Base-by-base conservation (phyloP, 2,888 invertebrate genomes). In the Lordiphosa andalusiaca region DNA sequence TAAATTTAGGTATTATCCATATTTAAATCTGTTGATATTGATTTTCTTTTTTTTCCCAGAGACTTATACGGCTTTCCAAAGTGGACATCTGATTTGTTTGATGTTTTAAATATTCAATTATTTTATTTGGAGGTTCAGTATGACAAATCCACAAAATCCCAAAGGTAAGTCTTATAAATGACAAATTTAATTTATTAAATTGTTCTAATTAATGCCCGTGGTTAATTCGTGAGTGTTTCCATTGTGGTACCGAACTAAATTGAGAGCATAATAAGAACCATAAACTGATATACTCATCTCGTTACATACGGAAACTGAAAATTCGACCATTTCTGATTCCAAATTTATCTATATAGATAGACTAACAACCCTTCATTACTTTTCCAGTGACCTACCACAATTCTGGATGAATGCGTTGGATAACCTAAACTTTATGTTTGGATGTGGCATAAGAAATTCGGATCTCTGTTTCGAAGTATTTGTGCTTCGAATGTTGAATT, bases 91-190 rank as follows among this genome's bases (percentile, higher is more conserved):
- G 37, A 78, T n/a, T 84, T 84, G 21, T 72, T 69, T 33, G 70
- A 70, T 2, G 71, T 72, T 6, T 82, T 73, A 40, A 73, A 76
- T 0, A 84, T 85, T 64, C 64, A 70, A 25, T 52, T 84, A 51
- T 77, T 86, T 13, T 86, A 73, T 55, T 52, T 87, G 56, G 87
- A 87, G 53, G 55, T 86, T 13, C 72, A 78, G 48, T 69, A 75
- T 12, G 81, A 81, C 21, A 75, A 70, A 46, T 53, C 57, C 9
- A 47, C 68, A 2, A 23, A 67, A 51, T 39, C 46, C 0, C 62
- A 71, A 13, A 42, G 42, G 42, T 42, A 41, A 41, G 21, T 23
- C 6, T 23, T 6, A 19, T 19, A 4, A 19, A 19, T 19, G 19
- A 19, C 2, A 3, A 19, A 3, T 2, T 2, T 2, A 19, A 2